These are phyloP conservation scores for Xanthia togata DNA, from an alignment of 2,888 invertebrate species.

Conservation along the genomic window DNA sequence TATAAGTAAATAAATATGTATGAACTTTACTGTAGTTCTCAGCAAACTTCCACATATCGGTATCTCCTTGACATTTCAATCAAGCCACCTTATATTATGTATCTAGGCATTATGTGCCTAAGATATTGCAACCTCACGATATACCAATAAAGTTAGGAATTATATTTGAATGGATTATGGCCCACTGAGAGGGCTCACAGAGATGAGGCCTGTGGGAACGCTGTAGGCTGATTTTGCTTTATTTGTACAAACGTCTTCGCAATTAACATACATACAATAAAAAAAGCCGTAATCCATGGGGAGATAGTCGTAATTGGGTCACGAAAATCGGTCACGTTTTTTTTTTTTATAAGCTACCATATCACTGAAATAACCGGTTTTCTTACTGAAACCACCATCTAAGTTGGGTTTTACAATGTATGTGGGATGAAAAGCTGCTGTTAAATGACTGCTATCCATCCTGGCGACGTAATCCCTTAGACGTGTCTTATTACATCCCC, in stretches of 20 bases:
- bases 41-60: not conserved
- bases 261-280: not conserved
- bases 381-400: conserved; percentile 13
- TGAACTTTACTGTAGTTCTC: not conserved
- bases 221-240: too few species aligned
- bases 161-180: not conserved
- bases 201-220: too few species aligned
- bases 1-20: conserved; percentile 4
- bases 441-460: conserved; percentile 55
- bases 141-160: not conserved
- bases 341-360: not conserved
- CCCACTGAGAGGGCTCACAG: too few species aligned
- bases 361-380: not conserved
- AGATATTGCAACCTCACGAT: not conserved
- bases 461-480: conserved; percentile 46
- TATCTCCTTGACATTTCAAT: conserved; percentile 28
- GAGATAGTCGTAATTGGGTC: not conserved
- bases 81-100: not conserved
- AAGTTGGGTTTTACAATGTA: conserved; percentile 46
- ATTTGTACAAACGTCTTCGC: not conserved
- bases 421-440: conserved; percentile 47
- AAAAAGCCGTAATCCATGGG: not conserved
- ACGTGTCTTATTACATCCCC: conserved; percentile 50
- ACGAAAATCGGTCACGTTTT: not conserved
- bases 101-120: not conserved